Percentiles rank a stretch among this genome's conserved stretches.
Evolutionary conservation across 2,797 vertebrate genomes (phyloP).

Genomic region (Falco columbarius): DNA sequence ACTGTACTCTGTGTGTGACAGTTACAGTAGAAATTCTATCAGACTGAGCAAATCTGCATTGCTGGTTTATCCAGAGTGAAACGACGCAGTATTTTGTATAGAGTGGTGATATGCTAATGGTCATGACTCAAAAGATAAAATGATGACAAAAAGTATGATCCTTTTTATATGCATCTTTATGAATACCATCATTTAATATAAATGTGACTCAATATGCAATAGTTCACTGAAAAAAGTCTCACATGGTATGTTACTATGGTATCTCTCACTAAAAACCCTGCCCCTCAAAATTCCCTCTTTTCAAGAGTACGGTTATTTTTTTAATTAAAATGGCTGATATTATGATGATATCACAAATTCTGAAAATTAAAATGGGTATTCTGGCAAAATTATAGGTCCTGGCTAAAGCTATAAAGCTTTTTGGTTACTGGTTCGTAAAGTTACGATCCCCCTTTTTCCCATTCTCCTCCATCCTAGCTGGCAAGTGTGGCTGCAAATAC

Average conservation of each 20-base stretch:
- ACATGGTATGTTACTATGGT: neutral
- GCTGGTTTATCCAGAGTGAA: neutral
- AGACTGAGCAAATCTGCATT: neutral
- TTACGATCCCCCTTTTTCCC: neutral
- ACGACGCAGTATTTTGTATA: neutral
- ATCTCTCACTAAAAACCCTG: neutral
- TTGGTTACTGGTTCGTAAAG: neutral
- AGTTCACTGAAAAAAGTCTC: neutral
- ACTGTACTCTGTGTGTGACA: neutral
- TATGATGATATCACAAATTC: neutral
- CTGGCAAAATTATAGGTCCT: neutral
- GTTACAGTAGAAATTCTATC: neutral
- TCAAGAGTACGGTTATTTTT: neutral
- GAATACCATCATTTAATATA: neutral
- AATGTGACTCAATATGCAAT: neutral
- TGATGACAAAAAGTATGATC: neutral
- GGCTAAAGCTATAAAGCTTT: slow-evolving; percentile 10
- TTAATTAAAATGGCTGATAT: neutral
- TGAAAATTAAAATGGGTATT: slow-evolving; percentile 13
- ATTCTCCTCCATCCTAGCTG: neutral
- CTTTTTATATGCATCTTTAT: neutral
- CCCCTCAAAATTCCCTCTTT: neutral
- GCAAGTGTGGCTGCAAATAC: neutral
- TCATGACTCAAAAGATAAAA: neutral
- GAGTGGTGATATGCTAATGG: neutral